Evolutionary conservation across 2,797 vertebrate genomes (phyloP).

Genomic region (Sebastes matsubarae): DNA sequence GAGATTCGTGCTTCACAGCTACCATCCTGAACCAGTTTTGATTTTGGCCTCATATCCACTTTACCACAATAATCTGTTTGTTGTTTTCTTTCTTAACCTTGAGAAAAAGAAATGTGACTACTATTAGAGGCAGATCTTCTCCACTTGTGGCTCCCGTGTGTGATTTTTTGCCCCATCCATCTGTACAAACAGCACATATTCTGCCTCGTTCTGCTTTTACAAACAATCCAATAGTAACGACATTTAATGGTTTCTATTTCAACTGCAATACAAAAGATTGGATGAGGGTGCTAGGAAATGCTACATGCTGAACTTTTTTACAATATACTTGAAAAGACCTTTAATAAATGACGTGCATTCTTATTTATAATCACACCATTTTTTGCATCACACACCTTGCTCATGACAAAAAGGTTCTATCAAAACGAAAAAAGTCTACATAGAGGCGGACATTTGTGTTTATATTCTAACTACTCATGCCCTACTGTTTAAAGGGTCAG

Average conservation of each 20-base stretch:
- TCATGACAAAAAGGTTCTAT: no score
- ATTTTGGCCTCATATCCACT: not conserved
- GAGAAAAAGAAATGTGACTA: not conserved
- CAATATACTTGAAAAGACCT: not conserved
- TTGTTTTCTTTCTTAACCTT: not conserved
- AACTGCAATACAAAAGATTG: not conserved
- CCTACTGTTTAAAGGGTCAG: not conserved
- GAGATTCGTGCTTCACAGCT: not conserved
- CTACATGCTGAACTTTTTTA: not conserved
- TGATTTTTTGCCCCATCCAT: not conserved
- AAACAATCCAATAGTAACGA: not conserved
- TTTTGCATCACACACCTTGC: not conserved
- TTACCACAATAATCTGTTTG: not conserved
- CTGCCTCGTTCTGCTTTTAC: not conserved
- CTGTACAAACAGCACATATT: not conserved
- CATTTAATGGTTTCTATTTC: not conserved
- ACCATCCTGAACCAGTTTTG: not conserved
- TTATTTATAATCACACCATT: not conserved
- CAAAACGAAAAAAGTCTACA: not conserved
- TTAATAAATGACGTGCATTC: not conserved
- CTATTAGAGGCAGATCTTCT: not conserved
- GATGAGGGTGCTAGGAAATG: not conserved
- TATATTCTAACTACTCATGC: not conserved
- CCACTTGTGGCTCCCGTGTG: not conserved
- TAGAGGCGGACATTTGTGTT: not conserved